Percentiles rank a stretch among this genome's conserved stretches.
These are phyloP conservation scores for Oncopodura yosiiana DNA, from an alignment of 1,140 invertebrate genomes.

Conservation along the genomic window DNA sequence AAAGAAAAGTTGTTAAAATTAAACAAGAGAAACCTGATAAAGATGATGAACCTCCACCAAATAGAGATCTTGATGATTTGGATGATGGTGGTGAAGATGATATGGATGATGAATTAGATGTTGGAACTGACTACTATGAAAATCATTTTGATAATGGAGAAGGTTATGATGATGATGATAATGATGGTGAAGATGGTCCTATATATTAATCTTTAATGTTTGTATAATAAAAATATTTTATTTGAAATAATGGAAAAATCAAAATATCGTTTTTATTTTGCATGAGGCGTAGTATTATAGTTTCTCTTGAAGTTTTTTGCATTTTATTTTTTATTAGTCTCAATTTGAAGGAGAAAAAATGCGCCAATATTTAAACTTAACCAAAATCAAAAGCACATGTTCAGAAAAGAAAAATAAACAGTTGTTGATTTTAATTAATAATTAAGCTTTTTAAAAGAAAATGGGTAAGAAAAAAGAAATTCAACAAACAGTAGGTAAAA, in stretches of 20 bases:
- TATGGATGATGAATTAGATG: constrained; percentile 29
- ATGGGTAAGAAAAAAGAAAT: background rate
- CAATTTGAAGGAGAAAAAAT: background rate
- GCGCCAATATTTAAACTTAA: constrained; percentile 7
- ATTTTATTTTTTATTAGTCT: background rate
- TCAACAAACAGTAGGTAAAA: background rate
- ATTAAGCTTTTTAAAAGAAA: too few relatives aligned
- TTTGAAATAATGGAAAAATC: background rate
- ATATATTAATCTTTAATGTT: constrained; percentile 13
- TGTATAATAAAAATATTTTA: too few relatives aligned
- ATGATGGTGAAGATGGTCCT: constrained; percentile 18
- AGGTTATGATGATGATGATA: constrained; percentile 29
- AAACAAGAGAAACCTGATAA: background rate
- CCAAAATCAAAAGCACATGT: background rate
- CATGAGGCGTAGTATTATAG: background rate
- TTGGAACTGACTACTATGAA: constrained; percentile 26
- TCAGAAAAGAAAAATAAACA: background rate
- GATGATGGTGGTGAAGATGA: constrained; percentile 30
- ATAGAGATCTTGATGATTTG: constrained; percentile 11
- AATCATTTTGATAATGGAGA: constrained; percentile 34
- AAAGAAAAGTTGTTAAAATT: background rate
- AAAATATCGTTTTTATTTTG: background rate
- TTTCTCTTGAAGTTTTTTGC: background rate
- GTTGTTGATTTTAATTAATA: background rate
- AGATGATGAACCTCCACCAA: background rate